These are phyloP conservation scores for Triops cancriformis DNA, from an alignment of 1,140 invertebrate genomes.

Conservation along the genomic window DNA sequence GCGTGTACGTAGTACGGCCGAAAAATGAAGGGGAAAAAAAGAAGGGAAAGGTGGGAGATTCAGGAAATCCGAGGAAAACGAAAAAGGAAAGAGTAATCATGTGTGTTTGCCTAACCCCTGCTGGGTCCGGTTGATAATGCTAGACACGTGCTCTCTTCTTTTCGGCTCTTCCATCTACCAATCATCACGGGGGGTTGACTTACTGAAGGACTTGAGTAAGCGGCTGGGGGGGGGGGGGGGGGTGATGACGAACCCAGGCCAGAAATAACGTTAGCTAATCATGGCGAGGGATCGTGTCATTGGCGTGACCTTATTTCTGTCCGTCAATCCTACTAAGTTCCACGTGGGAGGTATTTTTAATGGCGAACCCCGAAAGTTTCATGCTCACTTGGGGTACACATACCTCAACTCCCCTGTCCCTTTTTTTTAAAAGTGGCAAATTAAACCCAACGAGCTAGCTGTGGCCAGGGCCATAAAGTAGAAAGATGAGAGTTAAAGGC, in stretches of 20 bases:
- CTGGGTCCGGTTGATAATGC: neutral
- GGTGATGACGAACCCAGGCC: neutral
- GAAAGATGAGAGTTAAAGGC: neutral
- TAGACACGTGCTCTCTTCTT: neutral
- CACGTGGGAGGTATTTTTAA: neutral
- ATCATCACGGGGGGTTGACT: neutral
- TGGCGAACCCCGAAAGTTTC: neutral
- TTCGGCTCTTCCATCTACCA: neutral
- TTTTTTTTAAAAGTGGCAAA: neutral
- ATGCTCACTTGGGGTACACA: neutral
- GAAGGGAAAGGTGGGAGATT: neutral
- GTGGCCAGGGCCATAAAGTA: neutral
- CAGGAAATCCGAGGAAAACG: neutral
- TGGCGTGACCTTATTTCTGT: neutral
- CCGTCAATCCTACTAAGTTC: neutral
- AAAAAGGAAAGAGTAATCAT: constrained; percentile 6
- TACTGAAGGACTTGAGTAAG: no score
- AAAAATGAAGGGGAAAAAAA: neutral
- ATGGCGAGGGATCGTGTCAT: neutral
- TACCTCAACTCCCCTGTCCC: neutral
- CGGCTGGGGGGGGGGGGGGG: no score
- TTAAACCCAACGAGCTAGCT: no score
- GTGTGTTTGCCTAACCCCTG: neutral
- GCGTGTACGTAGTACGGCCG: neutral
- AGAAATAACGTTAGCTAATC: neutral